Evolutionary conservation across 2,797 vertebrate species (phyloP).

Genomic region (Emys orbicularis): DNA sequence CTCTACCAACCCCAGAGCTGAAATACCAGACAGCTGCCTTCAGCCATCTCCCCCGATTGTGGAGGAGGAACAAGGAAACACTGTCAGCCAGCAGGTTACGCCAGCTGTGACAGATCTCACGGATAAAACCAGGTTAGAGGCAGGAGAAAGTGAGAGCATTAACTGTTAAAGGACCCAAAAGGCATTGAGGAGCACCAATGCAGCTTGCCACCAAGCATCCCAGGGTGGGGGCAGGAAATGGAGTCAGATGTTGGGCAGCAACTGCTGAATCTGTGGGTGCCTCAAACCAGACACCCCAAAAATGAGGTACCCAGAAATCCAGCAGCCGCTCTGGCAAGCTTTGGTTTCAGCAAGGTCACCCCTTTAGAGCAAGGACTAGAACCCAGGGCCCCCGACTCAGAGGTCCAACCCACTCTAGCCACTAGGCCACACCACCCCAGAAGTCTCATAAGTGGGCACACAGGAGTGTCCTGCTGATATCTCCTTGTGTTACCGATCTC

Average conservation of each 20-base stretch:
- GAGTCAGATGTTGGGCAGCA: neutral
- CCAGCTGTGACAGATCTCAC: accelerated
- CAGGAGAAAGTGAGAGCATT: neutral
- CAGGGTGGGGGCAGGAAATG: neutral
- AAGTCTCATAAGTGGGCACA: neutral
- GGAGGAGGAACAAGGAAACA: neutral
- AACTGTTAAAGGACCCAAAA: neutral
- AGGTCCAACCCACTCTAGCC: too few relatives aligned
- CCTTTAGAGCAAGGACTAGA: neutral
- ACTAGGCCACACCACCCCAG: neutral
- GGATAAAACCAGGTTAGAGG: neutral
- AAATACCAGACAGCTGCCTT: neutral
- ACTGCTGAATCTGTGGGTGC: neutral
- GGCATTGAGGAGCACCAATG: neutral
- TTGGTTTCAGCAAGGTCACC: neutral
- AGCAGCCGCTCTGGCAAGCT: neutral
- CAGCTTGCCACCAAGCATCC: neutral
- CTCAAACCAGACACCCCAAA: neutral
- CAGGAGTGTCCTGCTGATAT: neutral
- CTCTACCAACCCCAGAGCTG: neutral
- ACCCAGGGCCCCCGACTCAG: neutral
- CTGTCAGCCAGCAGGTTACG: neutral
- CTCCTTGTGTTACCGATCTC: neutral
- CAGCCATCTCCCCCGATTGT: too few relatives aligned
- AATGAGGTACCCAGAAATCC: neutral